Evolutionary conservation across 2,888 invertebrate species (phyloP).

Genomic region (Entomobrya proxima): DNA sequence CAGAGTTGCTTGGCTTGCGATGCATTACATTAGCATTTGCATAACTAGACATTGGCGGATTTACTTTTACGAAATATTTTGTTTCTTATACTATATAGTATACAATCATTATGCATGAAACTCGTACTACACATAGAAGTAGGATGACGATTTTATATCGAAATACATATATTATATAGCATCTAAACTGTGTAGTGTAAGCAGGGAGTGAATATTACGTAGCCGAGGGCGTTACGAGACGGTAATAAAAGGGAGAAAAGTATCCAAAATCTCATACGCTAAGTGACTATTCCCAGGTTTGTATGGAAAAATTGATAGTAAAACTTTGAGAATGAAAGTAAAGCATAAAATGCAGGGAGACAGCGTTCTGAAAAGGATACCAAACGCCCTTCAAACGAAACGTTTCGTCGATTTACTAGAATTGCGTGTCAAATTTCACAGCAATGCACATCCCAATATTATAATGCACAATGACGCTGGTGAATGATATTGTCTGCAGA

Average conservation of each 20-base stretch:
- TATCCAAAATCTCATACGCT: constrained; percentile 58
- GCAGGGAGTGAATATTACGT: constrained; percentile 5
- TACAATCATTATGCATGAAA: background rate
- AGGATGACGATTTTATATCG: background rate
- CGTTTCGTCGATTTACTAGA: background rate
- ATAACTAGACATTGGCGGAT: constrained; percentile 61
- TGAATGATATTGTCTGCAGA: constrained; percentile 1
- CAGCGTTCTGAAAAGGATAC: constrained; percentile 1
- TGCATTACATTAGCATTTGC: constrained; percentile 65
- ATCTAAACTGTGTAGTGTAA: background rate
- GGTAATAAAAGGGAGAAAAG: constrained; percentile 57
- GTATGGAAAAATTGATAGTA: constrained; percentile 44
- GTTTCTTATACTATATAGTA: constrained; percentile 25
- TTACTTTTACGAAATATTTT: constrained; percentile 64
- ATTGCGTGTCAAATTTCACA: background rate
- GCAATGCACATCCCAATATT: constrained; percentile 7
- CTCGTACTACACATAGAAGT: background rate
- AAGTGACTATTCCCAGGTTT: constrained; percentile 57
- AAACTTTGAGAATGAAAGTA: constrained; percentile 53
- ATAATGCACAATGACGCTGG: background rate
- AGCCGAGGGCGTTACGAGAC: constrained; percentile 56
- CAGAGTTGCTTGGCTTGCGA: constrained; percentile 36
- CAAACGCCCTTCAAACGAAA: too few relatives aligned
- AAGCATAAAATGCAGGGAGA: constrained; percentile 30
- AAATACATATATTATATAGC: background rate